Evolutionary conservation across 2,113 vertebrate genomes (phyloP).

Genomic region (Scalopus aquaticus): DNA sequence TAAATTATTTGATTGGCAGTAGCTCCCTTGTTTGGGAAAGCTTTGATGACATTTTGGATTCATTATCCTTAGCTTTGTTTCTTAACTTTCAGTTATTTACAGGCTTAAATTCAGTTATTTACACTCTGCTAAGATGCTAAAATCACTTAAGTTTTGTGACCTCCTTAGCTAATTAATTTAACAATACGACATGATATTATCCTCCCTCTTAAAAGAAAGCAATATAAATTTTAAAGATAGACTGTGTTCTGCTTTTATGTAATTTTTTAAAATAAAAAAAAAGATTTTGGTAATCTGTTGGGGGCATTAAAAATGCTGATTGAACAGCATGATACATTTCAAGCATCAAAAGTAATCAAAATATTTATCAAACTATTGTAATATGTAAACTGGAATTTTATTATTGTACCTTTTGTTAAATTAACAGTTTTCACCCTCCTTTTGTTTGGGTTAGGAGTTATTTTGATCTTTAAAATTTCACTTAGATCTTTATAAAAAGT

Average conservation of each 20-base stretch:
- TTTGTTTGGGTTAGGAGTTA: slow-evolving; percentile 8
- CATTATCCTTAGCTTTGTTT: neutral
- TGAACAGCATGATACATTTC: neutral
- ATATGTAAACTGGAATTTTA: neutral
- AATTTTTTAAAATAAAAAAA: neutral
- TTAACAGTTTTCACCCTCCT: neutral
- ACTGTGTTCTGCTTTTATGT: neutral
- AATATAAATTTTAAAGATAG: neutral
- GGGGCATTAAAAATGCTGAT: neutral
- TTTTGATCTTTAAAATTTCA: neutral
- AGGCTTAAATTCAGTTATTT: neutral
- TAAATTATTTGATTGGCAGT: neutral
- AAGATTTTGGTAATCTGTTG: neutral
- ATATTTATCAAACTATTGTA: neutral
- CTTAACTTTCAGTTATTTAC: neutral
- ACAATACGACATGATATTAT: neutral
- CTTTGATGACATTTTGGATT: neutral
- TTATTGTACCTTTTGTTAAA: neutral
- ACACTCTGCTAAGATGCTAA: neutral
- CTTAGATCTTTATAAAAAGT: slow-evolving; percentile 40
- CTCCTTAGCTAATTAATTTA: neutral
- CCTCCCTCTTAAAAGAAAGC: neutral
- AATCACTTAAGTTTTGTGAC: neutral
- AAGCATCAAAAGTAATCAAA: neutral
- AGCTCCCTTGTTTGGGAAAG: neutral